Conservation (phyloP, 1,140 invertebrate genomes). For the Agrypnia vestita region DNA sequence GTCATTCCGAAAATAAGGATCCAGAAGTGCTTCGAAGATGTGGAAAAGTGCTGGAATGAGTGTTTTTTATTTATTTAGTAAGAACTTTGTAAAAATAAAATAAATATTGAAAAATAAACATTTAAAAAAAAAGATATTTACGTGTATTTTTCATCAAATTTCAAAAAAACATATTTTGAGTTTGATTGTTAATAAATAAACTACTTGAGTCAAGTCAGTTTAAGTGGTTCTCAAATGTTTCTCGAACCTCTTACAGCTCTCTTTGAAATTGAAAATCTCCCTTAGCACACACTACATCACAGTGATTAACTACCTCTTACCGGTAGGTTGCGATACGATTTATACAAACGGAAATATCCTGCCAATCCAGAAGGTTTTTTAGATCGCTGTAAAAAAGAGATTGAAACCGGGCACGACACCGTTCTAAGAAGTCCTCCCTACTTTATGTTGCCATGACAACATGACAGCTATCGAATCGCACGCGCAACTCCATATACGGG, state of each 20-base stretch:
- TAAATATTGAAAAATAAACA: too few species aligned
- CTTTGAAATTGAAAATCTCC: conserved; percentile 27
- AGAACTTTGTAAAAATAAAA: too few species aligned
- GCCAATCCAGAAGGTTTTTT: conserved; percentile 15
- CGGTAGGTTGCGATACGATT: neutral
- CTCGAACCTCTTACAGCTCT: conserved; percentile 9
- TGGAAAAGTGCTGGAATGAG: too few species aligned
- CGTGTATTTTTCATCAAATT: too few species aligned
- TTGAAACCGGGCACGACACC: neutral
- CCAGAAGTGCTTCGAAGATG: too few species aligned
- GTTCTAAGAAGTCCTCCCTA: neutral
- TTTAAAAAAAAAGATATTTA: too few species aligned
- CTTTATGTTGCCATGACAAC: conserved; percentile 45
- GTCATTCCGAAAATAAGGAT: too few species aligned
- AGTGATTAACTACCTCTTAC: conserved; percentile 6
- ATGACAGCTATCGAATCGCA: conserved; percentile 39
- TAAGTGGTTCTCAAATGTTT: conserved; percentile 24
- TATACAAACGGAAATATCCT: neutral
- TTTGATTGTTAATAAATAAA: too few species aligned
- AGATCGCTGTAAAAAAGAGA: neutral
- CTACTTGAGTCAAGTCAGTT: neutral
- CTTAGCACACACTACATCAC: conserved; percentile 5
- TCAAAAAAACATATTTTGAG: too few species aligned
- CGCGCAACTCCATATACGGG: neutral
- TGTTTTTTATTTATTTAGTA: too few species aligned